phyloP scores from a whole-genome alignment of 1,140 invertebrate species.

The Solenopsis invicta region DNA sequence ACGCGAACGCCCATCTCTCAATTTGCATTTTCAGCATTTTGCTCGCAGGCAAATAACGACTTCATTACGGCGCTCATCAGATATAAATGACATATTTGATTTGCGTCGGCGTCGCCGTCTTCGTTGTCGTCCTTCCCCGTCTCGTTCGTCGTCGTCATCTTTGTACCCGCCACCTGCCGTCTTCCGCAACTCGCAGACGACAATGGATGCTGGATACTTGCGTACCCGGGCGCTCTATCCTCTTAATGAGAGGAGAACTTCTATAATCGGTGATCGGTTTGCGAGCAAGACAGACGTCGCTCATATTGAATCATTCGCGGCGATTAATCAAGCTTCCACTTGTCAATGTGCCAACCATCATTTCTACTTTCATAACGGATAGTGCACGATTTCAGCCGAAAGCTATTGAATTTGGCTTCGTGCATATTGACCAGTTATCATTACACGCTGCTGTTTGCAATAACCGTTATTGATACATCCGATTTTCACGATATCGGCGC shows the following conservation, averaged over 20 bases:
- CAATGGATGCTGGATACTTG: slow-evolving; percentile 41
- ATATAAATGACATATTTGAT: slow-evolving; percentile 84
- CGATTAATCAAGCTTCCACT: slow-evolving; percentile 64
- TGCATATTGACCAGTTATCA: slow-evolving; percentile 35
- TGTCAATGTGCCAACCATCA: slow-evolving; percentile 28
- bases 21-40: slow-evolving; percentile 82
- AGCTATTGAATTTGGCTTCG: slow-evolving; percentile 21
- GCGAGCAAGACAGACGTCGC: slow-evolving; percentile 65
- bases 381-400: slow-evolving; percentile 32
- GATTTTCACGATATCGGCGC: neutral
- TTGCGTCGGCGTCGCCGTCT: slow-evolving; percentile 65
- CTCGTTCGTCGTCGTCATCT: slow-evolving; percentile 35
- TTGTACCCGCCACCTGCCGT: slow-evolving; percentile 17
- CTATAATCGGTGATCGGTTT: slow-evolving; percentile 67
- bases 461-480: slow-evolving; percentile 1
- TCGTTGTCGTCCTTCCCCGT: slow-evolving; percentile 37
- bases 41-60: slow-evolving; percentile 80
- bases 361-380: slow-evolving; percentile 51
- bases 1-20: slow-evolving; percentile 71
- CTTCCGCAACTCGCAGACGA: slow-evolving; percentile 48
- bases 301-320: slow-evolving; percentile 58
- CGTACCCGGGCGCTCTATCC: slow-evolving; percentile 1
- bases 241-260: slow-evolving; percentile 70
- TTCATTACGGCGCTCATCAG: slow-evolving; percentile 82
- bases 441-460: slow-evolving; percentile 21